Base-by-base conservation (phyloP, 2,888 invertebrate species). In the Caenorhabditis plicata region DNA sequence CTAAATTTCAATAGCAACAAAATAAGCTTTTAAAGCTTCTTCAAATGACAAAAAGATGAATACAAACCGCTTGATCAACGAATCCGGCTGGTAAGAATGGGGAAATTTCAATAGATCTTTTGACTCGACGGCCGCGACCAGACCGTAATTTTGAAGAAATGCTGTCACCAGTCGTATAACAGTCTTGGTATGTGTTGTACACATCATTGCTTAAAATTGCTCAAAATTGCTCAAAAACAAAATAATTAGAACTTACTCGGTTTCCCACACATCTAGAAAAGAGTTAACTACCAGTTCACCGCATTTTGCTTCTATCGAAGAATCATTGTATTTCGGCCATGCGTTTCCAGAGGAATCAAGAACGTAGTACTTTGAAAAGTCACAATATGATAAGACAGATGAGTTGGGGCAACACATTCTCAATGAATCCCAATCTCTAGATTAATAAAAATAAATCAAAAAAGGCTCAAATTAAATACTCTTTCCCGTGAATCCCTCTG, bases 281-380 rank as follows among this genome's bases (percentile, higher is more conserved):
- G 64, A 64, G 20, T 60, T 46, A 9, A 64, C 56, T 13, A 68
- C 68, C 23, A 66, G 43, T 15, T 61, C 32, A 33, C 69, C 72
- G 49, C 74, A 74, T 33, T 62, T 39, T 32, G 47, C 66, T 17
- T 45, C 55, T 17, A 63, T 39, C 15, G 64, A 64, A 31, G 42
- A 40, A 47, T 64, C 67, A 19, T 49, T 64, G 0, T 56, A 31
- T 40, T 58, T 68, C 29, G 72, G 64, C 38, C 50, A 56, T 19
- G 71, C 75, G 41, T 76, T 73, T 51, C 75, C 76, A 40, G 60
- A 42, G 13, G 60, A 53, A 31, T 76, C 73, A n/a, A 76, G 53
- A 17, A 47, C 57, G 48, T 66, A 48, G 56, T 68, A 76, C 26
- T 71, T 46, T 2, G 58, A 64, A 53, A 57, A 72, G 27, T 68